Conservation (phyloP, 2,797 vertebrate species). For the Amblyopsis hoosieri region DNA sequence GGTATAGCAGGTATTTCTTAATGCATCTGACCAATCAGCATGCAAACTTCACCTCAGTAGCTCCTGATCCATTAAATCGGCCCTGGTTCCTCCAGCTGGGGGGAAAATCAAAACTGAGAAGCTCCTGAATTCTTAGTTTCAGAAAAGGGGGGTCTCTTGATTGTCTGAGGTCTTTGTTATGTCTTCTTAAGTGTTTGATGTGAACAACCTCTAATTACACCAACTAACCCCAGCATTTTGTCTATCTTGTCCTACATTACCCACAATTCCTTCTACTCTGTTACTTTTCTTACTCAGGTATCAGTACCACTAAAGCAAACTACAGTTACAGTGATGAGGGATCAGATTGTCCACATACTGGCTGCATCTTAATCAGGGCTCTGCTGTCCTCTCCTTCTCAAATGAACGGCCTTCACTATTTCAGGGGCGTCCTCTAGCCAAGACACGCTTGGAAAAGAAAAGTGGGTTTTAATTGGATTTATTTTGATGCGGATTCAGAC, state of each 20-base stretch:
- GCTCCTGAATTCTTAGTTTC: no score
- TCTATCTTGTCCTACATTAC: slow-evolving; percentile 47
- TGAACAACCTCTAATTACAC: slow-evolving; percentile 24
- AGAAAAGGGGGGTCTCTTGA: not conserved
- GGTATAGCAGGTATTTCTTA: no score
- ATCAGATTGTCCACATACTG: slow-evolving; percentile 33
- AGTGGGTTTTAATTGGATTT: slow-evolving; percentile 6
- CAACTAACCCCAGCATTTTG: slow-evolving; percentile 34
- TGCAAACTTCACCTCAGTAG: no score
- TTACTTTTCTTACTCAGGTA: slow-evolving; percentile 73
- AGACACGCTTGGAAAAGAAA: not conserved
- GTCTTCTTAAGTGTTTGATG: slow-evolving; percentile 24
- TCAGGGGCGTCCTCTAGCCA: not conserved
- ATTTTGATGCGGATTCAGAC: not conserved
- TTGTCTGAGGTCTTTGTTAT: slow-evolving; percentile 46
- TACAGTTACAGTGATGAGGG: slow-evolving; percentile 12
- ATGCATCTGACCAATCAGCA: no score
- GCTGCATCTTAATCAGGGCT: not conserved
- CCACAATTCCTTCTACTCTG: slow-evolving; percentile 50
- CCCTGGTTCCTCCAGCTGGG: no score
- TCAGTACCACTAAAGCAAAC: slow-evolving; percentile 57
- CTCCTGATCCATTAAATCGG: no score
- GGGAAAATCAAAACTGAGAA: no score
- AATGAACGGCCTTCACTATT: not conserved
- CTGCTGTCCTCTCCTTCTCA: slow-evolving; percentile 2